Evolutionary conservation across 2,888 invertebrate genomes (phyloP).

Genomic region (Agonopterix arenella): DNA sequence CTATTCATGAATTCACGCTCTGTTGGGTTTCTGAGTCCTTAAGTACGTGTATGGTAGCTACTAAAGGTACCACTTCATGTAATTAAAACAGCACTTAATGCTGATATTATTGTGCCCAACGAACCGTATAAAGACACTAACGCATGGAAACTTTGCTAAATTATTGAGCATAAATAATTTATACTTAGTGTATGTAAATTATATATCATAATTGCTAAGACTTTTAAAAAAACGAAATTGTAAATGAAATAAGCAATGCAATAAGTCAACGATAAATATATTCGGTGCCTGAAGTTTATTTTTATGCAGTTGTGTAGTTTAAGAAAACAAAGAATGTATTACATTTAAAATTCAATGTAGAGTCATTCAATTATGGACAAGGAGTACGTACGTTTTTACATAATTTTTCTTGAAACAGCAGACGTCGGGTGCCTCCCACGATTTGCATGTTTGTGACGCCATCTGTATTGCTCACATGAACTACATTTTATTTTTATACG

Average conservation of each 20-base stretch:
- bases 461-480: slow-evolving; percentile 24
- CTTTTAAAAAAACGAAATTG: too few relatives aligned
- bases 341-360: slow-evolving; percentile 62
- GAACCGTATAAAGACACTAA: slow-evolving; percentile 25
- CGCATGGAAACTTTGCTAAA: slow-evolving; percentile 23
- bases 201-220: slow-evolving; percentile 1
- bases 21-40: slow-evolving; percentile 34
- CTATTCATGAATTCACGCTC: slow-evolving; percentile 40
- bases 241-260: slow-evolving; percentile 1
- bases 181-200: slow-evolving; percentile 5
- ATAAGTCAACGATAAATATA: slow-evolving; percentile 21
- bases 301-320: slow-evolving; percentile 20
- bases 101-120: slow-evolving; percentile 30
- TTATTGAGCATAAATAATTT: slow-evolving; percentile 16
- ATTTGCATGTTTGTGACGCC: slow-evolving; percentile 28
- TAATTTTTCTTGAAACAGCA: slow-evolving; percentile 40
- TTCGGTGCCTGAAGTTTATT: slow-evolving; percentile 15
- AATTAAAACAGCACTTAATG: slow-evolving; percentile 30
- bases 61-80: slow-evolving; percentile 24
- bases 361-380: slow-evolving; percentile 47
- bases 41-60: slow-evolving; percentile 30
- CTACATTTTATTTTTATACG: slow-evolving; percentile 23
- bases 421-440: slow-evolving; percentile 38
- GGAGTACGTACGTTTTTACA: slow-evolving; percentile 45
- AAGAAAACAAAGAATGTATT: slow-evolving; percentile 46